A percentile compares a stretch with the other conserved stretches of the same genome.
Evolutionary conservation across 1,140 invertebrate species (phyloP).

Genomic region (Diabrotica undecimpunctata): DNA sequence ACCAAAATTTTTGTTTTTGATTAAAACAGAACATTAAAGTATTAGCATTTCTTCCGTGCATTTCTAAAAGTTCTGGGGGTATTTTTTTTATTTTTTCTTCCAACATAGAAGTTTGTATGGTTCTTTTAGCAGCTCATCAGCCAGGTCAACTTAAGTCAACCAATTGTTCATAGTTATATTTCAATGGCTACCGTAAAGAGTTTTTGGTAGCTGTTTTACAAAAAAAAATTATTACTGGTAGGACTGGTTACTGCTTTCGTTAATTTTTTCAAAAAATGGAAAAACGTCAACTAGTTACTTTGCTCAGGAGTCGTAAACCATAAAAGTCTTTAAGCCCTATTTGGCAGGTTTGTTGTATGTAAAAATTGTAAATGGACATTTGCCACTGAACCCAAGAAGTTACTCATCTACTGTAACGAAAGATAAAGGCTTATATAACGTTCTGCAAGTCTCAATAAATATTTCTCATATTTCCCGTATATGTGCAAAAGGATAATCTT

Average conservation of each 20-base stretch:
- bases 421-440: constrained; percentile 29
- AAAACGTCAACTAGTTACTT: not conserved
- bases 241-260: not conserved
- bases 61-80: not conserved
- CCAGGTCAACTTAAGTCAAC: not conserved
- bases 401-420: constrained; percentile 30
- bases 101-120: not conserved
- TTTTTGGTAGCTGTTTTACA: not conserved
- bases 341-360: constrained; percentile 17
- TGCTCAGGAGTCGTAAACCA: not conserved
- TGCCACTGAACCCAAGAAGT: not conserved
- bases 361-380: not conserved
- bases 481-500: constrained; percentile 41
- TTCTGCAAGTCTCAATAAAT: constrained; percentile 36
- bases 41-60: not conserved
- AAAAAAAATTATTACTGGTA: not conserved
- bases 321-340: not conserved
- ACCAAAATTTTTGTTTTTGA: not conserved
- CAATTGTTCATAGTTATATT: too few species aligned
- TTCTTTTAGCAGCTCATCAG: not conserved
- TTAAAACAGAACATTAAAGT: not conserved
- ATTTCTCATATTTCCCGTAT: constrained; percentile 44
- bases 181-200: too few species aligned
- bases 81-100: not conserved
- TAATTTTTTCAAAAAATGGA: not conserved